These are phyloP conservation scores for Cephus spinipes DNA, from an alignment of 2,888 invertebrate species.

Conservation along the genomic window DNA sequence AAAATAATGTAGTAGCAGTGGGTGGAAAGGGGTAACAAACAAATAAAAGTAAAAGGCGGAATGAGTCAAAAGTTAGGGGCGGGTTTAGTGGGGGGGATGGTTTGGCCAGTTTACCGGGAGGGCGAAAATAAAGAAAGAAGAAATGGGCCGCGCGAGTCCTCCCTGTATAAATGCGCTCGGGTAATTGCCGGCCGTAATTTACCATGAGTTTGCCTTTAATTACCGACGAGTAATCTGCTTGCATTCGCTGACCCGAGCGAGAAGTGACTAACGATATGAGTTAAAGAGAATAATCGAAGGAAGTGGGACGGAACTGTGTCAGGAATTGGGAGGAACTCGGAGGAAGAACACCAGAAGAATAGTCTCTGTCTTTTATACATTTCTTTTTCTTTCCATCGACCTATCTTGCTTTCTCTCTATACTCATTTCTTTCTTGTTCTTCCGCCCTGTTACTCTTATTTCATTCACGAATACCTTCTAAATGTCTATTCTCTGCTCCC, in stretches of 20 bases:
- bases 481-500: too few species aligned
- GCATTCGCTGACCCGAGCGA: slow-evolving; percentile 20
- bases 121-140: slow-evolving; percentile 20
- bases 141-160: slow-evolving; percentile 21
- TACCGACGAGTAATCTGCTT: slow-evolving; percentile 39
- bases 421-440: background rate
- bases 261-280: background rate
- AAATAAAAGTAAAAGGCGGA: too few species aligned
- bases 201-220: slow-evolving; percentile 44
- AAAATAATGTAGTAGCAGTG: too few species aligned
- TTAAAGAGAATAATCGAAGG: background rate
- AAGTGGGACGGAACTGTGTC: too few species aligned
- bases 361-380: too few species aligned
- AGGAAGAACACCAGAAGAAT: too few species aligned
- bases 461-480: too few species aligned
- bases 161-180: slow-evolving; percentile 31
- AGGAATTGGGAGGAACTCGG: too few species aligned
- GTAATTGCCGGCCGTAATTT: slow-evolving; percentile 42
- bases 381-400: background rate
- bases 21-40: too few species aligned
- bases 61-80: too few species aligned
- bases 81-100: too few species aligned
- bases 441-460: too few species aligned
- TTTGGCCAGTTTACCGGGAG: slow-evolving; percentile 10
- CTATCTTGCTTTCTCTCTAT: background rate